Evolutionary conservation across 2,797 vertebrate genomes (phyloP).

Genomic region (Lagocephalus sceleratus): DNA sequence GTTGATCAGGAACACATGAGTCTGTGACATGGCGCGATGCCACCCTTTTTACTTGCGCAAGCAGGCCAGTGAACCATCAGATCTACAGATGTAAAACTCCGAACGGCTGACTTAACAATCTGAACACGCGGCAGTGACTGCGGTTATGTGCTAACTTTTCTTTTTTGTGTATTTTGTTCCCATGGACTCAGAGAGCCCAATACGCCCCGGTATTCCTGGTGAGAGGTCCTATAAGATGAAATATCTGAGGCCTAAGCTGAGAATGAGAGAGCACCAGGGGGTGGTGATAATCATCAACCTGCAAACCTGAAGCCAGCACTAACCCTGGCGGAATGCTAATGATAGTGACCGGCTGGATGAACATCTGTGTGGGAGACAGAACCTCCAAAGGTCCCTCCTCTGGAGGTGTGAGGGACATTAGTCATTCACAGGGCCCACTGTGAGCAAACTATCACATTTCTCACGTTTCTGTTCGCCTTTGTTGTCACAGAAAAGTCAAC

Average conservation of each 20-base stretch:
- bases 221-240: not conserved
- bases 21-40: constrained; percentile 13
- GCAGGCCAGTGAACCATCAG: constrained; percentile 11
- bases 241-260: constrained; percentile 19
- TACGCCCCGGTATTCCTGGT: too few species aligned
- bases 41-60: constrained; percentile 29
- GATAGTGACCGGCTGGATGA: constrained; percentile 69
- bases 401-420: constrained; percentile 65
- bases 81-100: too few species aligned
- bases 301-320: constrained; percentile 45
- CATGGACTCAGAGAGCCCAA: too few species aligned
- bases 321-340: constrained; percentile 74
- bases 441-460: constrained; percentile 73
- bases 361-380: constrained; percentile 72
- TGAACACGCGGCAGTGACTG: too few species aligned
- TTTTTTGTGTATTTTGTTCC: too few species aligned
- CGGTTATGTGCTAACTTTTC: too few species aligned
- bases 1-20: constrained; percentile 10
- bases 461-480: constrained; percentile 59
- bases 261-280: constrained; percentile 54
- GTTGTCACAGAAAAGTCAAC: constrained; percentile 18
- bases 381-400: constrained; percentile 43
- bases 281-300: constrained; percentile 62
- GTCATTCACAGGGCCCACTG: constrained; percentile 52
- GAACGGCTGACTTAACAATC: too few species aligned